Base-by-base conservation (phyloP, 2,888 invertebrate species). In the Hydrotaea cyrtoneurina region DNA sequence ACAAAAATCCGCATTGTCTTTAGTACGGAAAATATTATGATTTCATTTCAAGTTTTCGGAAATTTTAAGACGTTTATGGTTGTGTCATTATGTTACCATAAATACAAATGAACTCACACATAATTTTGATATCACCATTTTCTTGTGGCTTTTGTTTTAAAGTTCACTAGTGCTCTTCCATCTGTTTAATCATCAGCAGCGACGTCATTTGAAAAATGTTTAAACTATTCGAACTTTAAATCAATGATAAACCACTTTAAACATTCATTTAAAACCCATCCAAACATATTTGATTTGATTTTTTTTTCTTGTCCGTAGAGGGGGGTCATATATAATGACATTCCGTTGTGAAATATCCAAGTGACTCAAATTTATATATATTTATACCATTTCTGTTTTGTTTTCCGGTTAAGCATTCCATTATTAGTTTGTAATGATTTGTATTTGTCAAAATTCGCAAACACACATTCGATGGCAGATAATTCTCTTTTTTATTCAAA, bases 41-140 rank as follows among this genome's bases (percentile, higher is more conserved):
- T 59, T 26, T 26, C 59, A 59, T 39, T 39, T 36, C 7, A 59
- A 23, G 26, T 59, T 26, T 59, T 53, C 10, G 39, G 39, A 39
- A 39, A 39, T 10, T 39, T 39, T 1, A 39, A 39, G 39, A 8
- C 10, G 13, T n/a, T 50, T 13, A 50, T 50, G 15, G 50, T 50
- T 50, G 50, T n/a, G 50, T n/a, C 50, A 50, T 50, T 50, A 13
- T n/a, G 13, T 50, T 50, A 50, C 0, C 50, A 50, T n/a, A 50
- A 50, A 50, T 50, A n/a, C 50, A 50, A n/a, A 50, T 50, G 50
- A 50, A 50, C 50, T n/a, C 50, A 50, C 50, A 50, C 50, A 50
- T 50, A 50, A n/a, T n/a, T n/a, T 50, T 50, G 50, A 50, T n/a
- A 50, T 50, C 50, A 50, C n/a, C n/a, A n/a, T 2, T 50, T 50